These are phyloP conservation scores for Antennarius striatus DNA, from an alignment of 2,113 vertebrate species.

Conservation along the genomic window DNA sequence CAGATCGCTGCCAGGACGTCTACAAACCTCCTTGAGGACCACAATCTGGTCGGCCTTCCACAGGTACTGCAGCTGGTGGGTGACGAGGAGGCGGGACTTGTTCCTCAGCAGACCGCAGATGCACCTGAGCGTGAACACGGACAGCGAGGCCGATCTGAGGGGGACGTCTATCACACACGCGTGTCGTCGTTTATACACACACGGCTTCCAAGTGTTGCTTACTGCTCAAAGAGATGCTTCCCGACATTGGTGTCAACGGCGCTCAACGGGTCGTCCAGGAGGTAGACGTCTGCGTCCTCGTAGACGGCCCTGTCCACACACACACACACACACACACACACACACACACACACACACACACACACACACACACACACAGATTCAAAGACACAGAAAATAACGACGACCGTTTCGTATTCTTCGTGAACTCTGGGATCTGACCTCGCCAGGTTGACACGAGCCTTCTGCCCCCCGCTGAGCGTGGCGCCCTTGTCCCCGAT, in stretches of 20 bases:
- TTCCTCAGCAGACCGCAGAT: conserved; percentile 87
- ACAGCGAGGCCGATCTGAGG: no score
- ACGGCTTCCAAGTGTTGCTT: conserved; percentile 56
- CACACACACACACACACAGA: no score
- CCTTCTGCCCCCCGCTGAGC: conserved; percentile 95
- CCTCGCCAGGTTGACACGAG: conserved; percentile 94
- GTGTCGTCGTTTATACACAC: no score
- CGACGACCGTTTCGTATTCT: no score
- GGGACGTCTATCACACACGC: no score
- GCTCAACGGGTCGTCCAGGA: conserved; percentile 91
- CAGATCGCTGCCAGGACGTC: no score
- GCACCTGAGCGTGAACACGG: conserved; percentile 75
- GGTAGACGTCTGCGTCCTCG: conserved; percentile 91
- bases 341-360: conserved; percentile 1
- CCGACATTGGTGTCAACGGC: conserved; percentile 23
- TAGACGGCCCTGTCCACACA: conserved; percentile 86
- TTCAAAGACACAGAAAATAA: no score
- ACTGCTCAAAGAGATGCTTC: conserved; percentile 90
- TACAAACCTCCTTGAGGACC: conserved; percentile 88
- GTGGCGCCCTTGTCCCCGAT: conserved; percentile 94
- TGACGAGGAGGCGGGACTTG: conserved; percentile 89
- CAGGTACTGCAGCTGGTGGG: conserved; percentile 91
- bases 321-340: background rate
- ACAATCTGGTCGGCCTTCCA: conserved; percentile 86
- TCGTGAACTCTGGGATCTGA: conserved; percentile 18